phyloP scores from a whole-genome alignment of 2,797 vertebrate genomes.

The Danio jaintianensis region DNA sequence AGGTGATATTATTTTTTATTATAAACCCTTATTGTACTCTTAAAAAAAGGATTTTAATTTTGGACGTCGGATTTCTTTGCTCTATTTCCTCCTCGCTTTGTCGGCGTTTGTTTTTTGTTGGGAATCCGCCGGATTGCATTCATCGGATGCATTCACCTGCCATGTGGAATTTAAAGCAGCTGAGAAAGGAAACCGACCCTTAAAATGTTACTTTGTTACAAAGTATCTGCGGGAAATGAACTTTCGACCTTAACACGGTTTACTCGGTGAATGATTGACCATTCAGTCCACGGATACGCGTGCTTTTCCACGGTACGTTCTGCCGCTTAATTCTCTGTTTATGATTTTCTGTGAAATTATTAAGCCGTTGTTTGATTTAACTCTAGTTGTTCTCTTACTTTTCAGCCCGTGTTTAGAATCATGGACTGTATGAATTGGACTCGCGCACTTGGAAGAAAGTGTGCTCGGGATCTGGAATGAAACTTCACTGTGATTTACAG shows the following conservation, averaged over 20 bases:
- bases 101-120: slow-evolving; percentile 17
- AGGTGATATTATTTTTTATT: neutral
- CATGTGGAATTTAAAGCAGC: slow-evolving; percentile 48
- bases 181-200: slow-evolving; percentile 32
- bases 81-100: neutral
- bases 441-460: slow-evolving; percentile 46
- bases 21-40: neutral
- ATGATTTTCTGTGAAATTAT: slow-evolving; percentile 14
- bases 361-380: slow-evolving; percentile 19
- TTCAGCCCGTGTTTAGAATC: slow-evolving; percentile 39
- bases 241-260: slow-evolving; percentile 66
- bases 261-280: slow-evolving; percentile 75
- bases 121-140: slow-evolving; percentile 14
- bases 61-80: neutral
- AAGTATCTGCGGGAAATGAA: slow-evolving; percentile 62
- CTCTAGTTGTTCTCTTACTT: slow-evolving; percentile 11
- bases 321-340: slow-evolving; percentile 15
- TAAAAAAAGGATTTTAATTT: neutral
- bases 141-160: slow-evolving; percentile 53
- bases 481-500: slow-evolving; percentile 60
- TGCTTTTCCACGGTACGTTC: slow-evolving; percentile 44
- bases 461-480: slow-evolving; percentile 60
- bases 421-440: slow-evolving; percentile 44
- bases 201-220: slow-evolving; percentile 56
- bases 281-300: slow-evolving; percentile 34